Evolutionary conservation across 2,113 vertebrate species (phyloP), one percentile per base, ranked within the genome.

Genomic region (Cololabis saira): DNA sequence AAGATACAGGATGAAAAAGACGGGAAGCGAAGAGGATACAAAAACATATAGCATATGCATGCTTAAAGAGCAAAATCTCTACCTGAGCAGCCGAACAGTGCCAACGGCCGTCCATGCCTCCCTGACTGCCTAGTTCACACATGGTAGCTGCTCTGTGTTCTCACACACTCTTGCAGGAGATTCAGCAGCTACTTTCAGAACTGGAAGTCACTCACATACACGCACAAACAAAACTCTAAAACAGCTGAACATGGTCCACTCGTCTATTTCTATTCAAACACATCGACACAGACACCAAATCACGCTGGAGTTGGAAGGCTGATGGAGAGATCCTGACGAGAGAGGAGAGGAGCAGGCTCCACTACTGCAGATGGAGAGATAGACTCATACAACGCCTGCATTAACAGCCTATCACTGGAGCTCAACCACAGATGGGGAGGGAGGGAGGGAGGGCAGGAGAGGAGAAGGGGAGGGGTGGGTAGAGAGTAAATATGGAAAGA

Each of bases 61-160:
- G 93, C 90, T 89, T 90, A 93, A 92, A 92, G 91, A 94, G 75
- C 45, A 77, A 90, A 80, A 79, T 79, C 61, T 90, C 96, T 99
- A 99, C 97, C 97, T 99, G 97, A 89, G 95, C 95, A 91, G 96
- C 95, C 90, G 92, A 92, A 96, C 97, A 99, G 92, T 98, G 97
- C 97, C 96, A 98, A 92, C 95, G 97, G 88, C 96, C 96, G 90
- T 98, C 96, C 95, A 98, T 96, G 93, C 94, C 96, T 95, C 95
- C 94, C 95, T 97, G 95, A 95, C 96, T 95, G 94, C 95, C 93
- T 92, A 95, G 87, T 94, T 96, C 90, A 88, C 89, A 92, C 90
- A 92, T 90, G 30, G 82, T 79, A 22, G 61, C 72, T 75, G 76
- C 77, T 58, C 85, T 76, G 40, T 70, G 81, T 83, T 64, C 76